These are phyloP conservation scores for Harpagus bidentatus DNA, from an alignment of 2,113 vertebrate species.

Conservation along the genomic window DNA sequence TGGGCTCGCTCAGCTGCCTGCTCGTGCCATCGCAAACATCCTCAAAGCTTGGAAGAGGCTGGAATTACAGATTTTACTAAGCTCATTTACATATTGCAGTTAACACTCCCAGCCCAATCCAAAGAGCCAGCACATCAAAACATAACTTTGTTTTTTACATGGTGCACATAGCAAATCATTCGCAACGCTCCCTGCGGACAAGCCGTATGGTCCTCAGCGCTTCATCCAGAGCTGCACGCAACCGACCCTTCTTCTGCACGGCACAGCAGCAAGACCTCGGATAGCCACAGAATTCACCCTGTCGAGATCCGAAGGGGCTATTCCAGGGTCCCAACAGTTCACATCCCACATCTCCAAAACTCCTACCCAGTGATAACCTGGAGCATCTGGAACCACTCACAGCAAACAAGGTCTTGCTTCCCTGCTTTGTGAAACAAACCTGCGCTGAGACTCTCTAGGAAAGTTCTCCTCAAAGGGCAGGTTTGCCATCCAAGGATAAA, in stretches of 20 bases:
- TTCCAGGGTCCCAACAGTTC: not conserved
- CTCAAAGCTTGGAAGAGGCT: not conserved
- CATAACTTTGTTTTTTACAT: not conserved
- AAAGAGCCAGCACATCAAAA: not conserved
- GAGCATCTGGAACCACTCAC: not conserved
- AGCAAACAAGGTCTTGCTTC: not conserved
- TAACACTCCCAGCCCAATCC: not conserved
- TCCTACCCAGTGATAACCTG: not conserved
- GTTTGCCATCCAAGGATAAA: not conserved
- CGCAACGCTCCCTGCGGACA: fast-evolving
- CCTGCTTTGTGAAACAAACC: not conserved
- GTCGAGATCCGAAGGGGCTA: fast-evolving
- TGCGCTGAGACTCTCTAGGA: no score
- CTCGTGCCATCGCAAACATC: fast-evolving
- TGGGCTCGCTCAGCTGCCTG: not conserved
- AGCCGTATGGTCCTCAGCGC: not conserved
- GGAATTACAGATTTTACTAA: not conserved
- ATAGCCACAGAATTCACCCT: fast-evolving
- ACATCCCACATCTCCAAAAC: not conserved
- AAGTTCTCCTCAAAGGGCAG: not conserved
- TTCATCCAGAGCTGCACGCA: not conserved
- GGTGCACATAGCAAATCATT: not conserved
- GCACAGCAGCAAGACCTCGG: fast-evolving
- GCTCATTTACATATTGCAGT: not conserved
- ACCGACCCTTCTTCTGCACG: not conserved